A percentile compares a stretch with the other conserved stretches of the same genome.
Conservation (phyloP, 2,113 vertebrate genomes). For the Ammospiza caudacuta region DNA sequence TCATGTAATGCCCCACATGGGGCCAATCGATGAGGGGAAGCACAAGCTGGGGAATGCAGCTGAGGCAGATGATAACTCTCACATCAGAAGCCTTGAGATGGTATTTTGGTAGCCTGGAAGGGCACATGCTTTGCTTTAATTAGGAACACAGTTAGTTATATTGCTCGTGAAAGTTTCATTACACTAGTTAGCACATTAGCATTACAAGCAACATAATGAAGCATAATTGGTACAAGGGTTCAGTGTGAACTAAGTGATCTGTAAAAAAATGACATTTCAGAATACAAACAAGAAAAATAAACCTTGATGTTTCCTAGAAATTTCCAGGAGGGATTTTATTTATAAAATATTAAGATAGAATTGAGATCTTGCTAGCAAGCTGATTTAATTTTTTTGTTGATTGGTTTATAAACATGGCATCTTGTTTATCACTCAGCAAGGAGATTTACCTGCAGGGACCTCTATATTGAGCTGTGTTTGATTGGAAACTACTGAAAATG, state of each 20-base stretch:
- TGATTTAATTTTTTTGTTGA: background rate
- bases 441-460: background rate
- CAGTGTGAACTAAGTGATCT: background rate
- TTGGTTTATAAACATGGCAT: background rate
- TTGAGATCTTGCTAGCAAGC: background rate
- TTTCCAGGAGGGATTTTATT: background rate
- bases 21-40: background rate
- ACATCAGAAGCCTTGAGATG: background rate
- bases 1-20: background rate
- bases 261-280: background rate
- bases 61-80: background rate
- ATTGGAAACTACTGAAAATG: background rate
- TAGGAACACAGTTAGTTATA: background rate
- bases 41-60: background rate
- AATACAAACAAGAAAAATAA: background rate
- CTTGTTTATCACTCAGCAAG: background rate
- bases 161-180: background rate
- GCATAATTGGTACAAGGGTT: background rate
- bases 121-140: background rate
- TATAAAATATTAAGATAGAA: background rate
- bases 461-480: background rate
- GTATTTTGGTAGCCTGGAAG: background rate
- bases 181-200: background rate
- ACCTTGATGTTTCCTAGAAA: background rate
- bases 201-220: constrained; percentile 2